These are phyloP conservation scores for fruit fly (Drosophila melanogaster) DNA, from an alignment of 1,140 invertebrate genomes.

Conservation along the genomic window Release_6_plus_ISO1_MT NT_037436.4:12043501-12044000, in stretches of 20 bases:
- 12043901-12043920: conserved; percentile 54
- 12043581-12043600: conserved; percentile 36
- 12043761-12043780: conserved; percentile 53
- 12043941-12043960: conserved; percentile 52
- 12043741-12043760: conserved; percentile 34
- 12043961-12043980: conserved; percentile 59
- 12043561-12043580: conserved; percentile 55
- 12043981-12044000: conserved; percentile 58
- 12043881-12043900: conserved; percentile 62
- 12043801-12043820: conserved; percentile 66
- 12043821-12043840: conserved; percentile 67
- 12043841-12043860: conserved; percentile 57
- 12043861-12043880: conserved; percentile 45
- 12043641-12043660: conserved; percentile 60
- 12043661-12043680: conserved; percentile 54
- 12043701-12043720: conserved; percentile 49
- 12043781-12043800: conserved; percentile 62
- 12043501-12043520: conserved; percentile 66
- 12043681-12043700: conserved; percentile 56
- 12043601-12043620: conserved; percentile 30
- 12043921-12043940: conserved; percentile 60
- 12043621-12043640: conserved; percentile 21
- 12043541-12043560: conserved; percentile 47
- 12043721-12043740: conserved; percentile 53
- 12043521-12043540: conserved; percentile 31